Evolutionary conservation across 2,888 invertebrate species (phyloP).

Genomic region (Laothoe populi): DNA sequence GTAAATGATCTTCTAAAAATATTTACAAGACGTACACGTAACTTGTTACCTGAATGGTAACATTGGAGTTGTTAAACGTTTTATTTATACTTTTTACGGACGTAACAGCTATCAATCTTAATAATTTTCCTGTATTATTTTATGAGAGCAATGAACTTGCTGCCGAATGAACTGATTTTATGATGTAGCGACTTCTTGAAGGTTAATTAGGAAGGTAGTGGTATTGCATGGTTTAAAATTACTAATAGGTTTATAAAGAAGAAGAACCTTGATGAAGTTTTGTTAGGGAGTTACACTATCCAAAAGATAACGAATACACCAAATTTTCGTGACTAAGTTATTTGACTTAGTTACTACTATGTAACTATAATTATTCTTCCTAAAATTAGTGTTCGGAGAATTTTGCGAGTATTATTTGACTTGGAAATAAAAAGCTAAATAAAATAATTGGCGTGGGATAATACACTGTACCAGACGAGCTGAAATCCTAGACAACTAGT

Average conservation of each 20-base stretch:
- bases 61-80: neutral
- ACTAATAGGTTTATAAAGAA: no score
- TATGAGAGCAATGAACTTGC: no score
- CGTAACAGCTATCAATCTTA: neutral
- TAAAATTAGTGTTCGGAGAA: neutral
- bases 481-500: neutral
- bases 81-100: neutral
- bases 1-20: constrained; percentile 8
- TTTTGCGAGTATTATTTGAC: neutral
- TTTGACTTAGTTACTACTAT: no score
- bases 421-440: neutral
- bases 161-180: no score
- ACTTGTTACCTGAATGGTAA: neutral
- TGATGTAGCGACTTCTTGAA: no score
- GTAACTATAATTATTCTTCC: neutral
- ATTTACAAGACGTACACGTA: neutral
- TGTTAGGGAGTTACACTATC: no score
- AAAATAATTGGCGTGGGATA: constrained; percentile 4
- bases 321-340: no score
- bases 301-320: no score
- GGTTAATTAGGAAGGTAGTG: no score
- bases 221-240: no score
- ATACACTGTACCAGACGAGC: neutral
- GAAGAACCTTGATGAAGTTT: no score
- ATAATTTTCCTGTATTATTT: no score